These are phyloP conservation scores for Azemiops feae DNA, from an alignment of 2,113 vertebrate genomes.

Conservation along the genomic window DNA sequence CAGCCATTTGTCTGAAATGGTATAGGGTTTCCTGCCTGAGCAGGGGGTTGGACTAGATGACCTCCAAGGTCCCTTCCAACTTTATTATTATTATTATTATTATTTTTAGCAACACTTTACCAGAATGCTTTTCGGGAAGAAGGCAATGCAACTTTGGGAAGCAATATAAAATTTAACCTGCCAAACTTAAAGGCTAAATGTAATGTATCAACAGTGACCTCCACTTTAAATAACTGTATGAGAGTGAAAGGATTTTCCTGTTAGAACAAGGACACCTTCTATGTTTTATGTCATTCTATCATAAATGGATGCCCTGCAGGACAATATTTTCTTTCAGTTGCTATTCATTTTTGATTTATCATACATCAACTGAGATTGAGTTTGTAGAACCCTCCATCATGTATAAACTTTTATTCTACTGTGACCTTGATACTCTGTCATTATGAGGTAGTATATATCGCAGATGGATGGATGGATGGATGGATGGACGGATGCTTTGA, in stretches of 20 bases:
- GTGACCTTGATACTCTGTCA: neutral
- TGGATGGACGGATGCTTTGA: neutral
- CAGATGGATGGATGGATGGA: neutral
- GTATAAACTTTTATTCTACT: neutral
- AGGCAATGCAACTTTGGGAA: neutral
- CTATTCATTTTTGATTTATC: slow-evolving; percentile 25
- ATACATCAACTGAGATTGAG: neutral
- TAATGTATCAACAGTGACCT: neutral
- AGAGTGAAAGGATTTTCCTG: slow-evolving; percentile 2
- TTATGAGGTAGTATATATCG: neutral
- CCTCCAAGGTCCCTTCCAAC: no score
- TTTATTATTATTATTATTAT: no score
- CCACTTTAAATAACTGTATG: slow-evolving; percentile 21
- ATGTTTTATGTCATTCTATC: slow-evolving; percentile 24
- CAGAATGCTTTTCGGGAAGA: neutral
- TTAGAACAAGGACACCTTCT: slow-evolving; percentile 11
- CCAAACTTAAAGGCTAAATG: slow-evolving; percentile 6
- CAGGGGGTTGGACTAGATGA: no score
- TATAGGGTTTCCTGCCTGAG: no score
- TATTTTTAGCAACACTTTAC: neutral
- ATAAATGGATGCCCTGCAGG: slow-evolving; percentile 3
- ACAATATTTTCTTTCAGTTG: slow-evolving; percentile 11
- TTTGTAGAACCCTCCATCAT: neutral
- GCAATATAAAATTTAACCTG: slow-evolving; percentile 19
- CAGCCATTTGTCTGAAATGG: no score